Percentiles rank a stretch among this genome's conserved stretches.
These are phyloP conservation scores for Dinocampus coccinellae DNA, from an alignment of 2,888 invertebrate species.

Conservation along the genomic window DNA sequence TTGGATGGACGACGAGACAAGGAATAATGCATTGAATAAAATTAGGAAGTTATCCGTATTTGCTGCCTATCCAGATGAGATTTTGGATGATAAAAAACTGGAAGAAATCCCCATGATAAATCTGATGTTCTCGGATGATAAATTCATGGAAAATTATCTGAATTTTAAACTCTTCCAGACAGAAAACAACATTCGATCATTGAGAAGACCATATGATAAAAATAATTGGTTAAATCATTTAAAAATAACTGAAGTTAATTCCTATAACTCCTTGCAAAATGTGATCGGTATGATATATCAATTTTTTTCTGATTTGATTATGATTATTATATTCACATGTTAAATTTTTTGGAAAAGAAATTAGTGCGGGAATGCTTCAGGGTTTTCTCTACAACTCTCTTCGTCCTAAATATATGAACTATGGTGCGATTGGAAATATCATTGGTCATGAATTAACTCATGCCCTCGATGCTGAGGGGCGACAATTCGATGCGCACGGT, in stretches of 20 bases:
- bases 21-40: conserved; percentile 82
- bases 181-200: too few species aligned
- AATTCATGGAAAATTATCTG: too few species aligned
- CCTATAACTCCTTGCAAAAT: too few species aligned
- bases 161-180: too few species aligned
- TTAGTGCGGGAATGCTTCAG: conserved; percentile 7
- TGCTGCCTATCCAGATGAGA: conserved; percentile 93
- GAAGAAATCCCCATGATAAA: conserved; percentile 77
- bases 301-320: too few species aligned
- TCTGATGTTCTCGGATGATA: conserved; percentile 64
- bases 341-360: too few species aligned
- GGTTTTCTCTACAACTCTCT: not conserved
- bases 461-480: not conserved
- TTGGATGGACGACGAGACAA: conserved; percentile 86
- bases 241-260: too few species aligned
- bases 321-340: conserved; percentile 39
- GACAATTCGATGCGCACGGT: not conserved
- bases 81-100: conserved; percentile 82
- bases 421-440: not conserved
- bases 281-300: too few species aligned
- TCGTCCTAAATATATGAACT: conserved; percentile 17
- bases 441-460: conserved; percentile 14
- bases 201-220: too few species aligned
- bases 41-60: conserved; percentile 87
- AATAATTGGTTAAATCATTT: too few species aligned